Percentiles rank a stretch among this genome's conserved stretches.
These are phyloP conservation scores for Planococcus citri DNA, from an alignment of 1,140 invertebrate species.

Conservation along the genomic window DNA sequence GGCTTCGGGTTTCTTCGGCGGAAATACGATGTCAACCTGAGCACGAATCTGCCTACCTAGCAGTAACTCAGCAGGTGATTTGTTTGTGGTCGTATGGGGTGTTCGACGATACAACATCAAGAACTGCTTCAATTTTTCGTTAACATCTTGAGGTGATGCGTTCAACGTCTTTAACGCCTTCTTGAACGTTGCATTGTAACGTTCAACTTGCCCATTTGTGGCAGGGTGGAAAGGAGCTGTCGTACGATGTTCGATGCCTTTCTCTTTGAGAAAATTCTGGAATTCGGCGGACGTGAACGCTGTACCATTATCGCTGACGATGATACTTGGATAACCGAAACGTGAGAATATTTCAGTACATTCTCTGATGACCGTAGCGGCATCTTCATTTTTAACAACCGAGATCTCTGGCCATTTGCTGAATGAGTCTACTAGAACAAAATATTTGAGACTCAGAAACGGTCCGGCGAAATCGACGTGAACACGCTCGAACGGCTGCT, in stretches of 20 bases:
- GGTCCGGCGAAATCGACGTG: too few relatives aligned
- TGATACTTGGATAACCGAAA: neutral
- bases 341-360: too few relatives aligned
- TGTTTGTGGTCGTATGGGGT: neutral
- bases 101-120: too few relatives aligned
- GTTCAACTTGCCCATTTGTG: too few relatives aligned
- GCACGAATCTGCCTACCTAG: too few relatives aligned
- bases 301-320: conserved; percentile 12
- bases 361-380: neutral
- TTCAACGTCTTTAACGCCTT: too few relatives aligned
- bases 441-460: neutral
- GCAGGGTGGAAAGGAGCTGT: too few relatives aligned
- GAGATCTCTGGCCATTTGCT: conserved; percentile 16
- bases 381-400: neutral
- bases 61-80: neutral
- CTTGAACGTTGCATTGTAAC: too few relatives aligned
- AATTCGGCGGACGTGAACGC: neutral
- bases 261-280: neutral
- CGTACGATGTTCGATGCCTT: neutral
- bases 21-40: too few relatives aligned
- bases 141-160: too few relatives aligned
- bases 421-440: conserved; percentile 10
- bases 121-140: too few relatives aligned
- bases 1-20: neutral
- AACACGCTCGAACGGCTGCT: too few relatives aligned